Base-by-base conservation (phyloP, 2,888 invertebrate species). In the Stenichneumon culpator region DNA sequence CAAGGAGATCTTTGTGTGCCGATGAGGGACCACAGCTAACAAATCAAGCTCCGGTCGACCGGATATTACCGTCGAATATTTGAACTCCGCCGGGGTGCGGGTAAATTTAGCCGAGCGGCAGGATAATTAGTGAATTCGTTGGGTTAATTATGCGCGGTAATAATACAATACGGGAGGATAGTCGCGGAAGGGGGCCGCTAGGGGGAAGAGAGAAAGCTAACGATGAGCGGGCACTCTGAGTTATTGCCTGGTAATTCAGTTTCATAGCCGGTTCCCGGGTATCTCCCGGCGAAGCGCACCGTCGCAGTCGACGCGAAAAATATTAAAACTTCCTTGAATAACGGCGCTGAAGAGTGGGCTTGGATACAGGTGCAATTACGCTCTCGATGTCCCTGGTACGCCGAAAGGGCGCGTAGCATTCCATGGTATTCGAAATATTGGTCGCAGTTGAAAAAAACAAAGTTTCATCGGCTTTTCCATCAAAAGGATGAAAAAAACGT, bases 161-260 rank as follows among this genome's bases (percentile, higher is more conserved):
- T 80, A 73, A 67, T 63, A 65, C 60, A 65, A 77, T 79, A 60
- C 74, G 19, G 79, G 11, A 57, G 63, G 50, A 32, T 63, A 70
- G 28, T 19, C 16, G 39, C 16, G 28, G n/a, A 6, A 9, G 14
- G 22, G 9, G 47, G 14, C 3, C 32, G 36, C 1, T 36, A 60
- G 54, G 57, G 75, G 52, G 77, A 25, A 36, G 73, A 50, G 68
- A 57, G 52, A 57, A 60, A 68, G 72, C 60, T 36, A 68, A 84
- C 57, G 60, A 63, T 50, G 67, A 81, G 72, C 75, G 75, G 75
- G 75, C 79, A 82, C 82, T 85, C 79, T 85, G 85, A 85, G 85
- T 85, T 85, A 85, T 85, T 85, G 73, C 82, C 77, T 77, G 85
- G 82, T 85, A 85, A 85, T 85, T 85, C 85, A 82, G 79, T 82